Conservation (phyloP, 2,888 invertebrate genomes). For the Ptychoptera contaminata region DNA sequence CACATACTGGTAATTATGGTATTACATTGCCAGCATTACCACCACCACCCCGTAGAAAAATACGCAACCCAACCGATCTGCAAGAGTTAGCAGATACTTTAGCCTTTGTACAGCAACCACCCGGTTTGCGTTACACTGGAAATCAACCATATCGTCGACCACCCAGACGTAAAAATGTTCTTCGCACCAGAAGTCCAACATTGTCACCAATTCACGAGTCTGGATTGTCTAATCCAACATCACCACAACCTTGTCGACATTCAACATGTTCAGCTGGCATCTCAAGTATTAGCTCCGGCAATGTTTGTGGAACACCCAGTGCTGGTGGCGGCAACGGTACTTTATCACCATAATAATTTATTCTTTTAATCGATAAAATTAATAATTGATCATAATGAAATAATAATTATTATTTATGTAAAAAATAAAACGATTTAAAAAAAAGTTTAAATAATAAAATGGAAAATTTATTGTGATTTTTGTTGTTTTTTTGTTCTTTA, state of each 20-base stretch:
- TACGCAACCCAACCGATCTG: constrained; percentile 32
- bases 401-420: no score
- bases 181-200: constrained; percentile 37
- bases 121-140: constrained; percentile 11
- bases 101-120: constrained; percentile 31
- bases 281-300: not conserved
- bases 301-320: not conserved
- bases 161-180: constrained; percentile 31
- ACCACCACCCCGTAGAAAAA: constrained; percentile 33
- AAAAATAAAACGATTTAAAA: no score
- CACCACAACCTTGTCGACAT: constrained; percentile 36
- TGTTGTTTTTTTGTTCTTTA: no score
- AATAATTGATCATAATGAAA: no score
- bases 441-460: no score
- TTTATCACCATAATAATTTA: not conserved
- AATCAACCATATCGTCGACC: constrained; percentile 20
- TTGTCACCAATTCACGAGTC: constrained; percentile 56
- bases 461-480: no score
- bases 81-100: constrained; percentile 40
- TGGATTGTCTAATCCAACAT: constrained; percentile 52
- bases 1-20: constrained; percentile 13
- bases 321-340: not conserved
- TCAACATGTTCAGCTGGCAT: constrained; percentile 20
- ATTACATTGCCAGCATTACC: constrained; percentile 30
- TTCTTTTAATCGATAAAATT: not conserved